Evolutionary conservation across 2,797 vertebrate genomes (phyloP).

Genomic region (Cossypha niveicapilla): DNA sequence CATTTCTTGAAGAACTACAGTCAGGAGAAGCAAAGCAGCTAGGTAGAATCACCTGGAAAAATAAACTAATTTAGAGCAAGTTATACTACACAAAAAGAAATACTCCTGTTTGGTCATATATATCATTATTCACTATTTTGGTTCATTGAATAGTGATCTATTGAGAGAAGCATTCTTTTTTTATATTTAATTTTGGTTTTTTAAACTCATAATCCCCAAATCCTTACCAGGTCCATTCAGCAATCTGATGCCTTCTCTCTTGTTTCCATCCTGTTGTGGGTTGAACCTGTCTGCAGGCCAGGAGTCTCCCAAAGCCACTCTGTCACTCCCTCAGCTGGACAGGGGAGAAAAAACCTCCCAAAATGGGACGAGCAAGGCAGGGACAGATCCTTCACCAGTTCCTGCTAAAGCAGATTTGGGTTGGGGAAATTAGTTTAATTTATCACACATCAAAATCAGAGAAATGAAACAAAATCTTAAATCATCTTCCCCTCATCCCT

Average conservation of each 20-base stretch:
- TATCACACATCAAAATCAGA: background rate
- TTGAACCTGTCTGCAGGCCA: background rate
- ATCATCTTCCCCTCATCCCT: rapidly evolving
- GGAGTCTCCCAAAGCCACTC: background rate
- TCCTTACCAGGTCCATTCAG: background rate
- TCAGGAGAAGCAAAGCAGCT: background rate
- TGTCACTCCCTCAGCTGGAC: background rate
- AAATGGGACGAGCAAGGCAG: rapidly evolving
- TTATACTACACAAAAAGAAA: background rate
- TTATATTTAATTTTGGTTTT: background rate
- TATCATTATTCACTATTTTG: rapidly evolving
- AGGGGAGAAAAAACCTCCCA: background rate
- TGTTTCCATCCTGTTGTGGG: background rate
- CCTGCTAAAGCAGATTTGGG: background rate
- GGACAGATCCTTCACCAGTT: background rate
- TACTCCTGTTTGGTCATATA: background rate
- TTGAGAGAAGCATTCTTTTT: background rate
- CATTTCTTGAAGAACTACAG: background rate
- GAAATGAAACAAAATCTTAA: background rate
- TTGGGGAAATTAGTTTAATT: background rate
- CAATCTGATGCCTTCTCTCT: background rate
- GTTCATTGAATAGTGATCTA: background rate
- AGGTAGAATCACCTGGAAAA: background rate
- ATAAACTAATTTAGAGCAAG: background rate
- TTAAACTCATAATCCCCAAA: background rate